Conservation (phyloP, 2,888 invertebrate genomes). For the Macrosoma leucophasiata region DNA sequence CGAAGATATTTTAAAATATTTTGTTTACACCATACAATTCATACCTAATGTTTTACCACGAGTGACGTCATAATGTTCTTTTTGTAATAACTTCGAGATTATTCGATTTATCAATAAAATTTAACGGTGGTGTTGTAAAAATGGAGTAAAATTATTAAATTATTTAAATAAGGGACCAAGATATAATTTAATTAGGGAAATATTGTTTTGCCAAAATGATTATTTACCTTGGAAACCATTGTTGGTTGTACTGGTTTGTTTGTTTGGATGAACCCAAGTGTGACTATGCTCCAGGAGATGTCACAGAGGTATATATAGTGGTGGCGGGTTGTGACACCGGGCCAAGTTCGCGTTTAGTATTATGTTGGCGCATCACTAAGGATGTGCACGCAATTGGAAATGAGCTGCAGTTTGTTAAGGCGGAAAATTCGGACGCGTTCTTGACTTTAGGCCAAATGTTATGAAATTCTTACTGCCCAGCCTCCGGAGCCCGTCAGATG, state of each 20-base stretch:
- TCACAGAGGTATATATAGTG: constrained; percentile 56
- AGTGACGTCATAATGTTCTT: too few relatives aligned
- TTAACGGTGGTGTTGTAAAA: too few relatives aligned
- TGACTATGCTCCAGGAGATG: constrained; percentile 57
- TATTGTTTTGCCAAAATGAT: too few relatives aligned
- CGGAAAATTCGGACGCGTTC: constrained; percentile 59
- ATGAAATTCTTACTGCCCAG: constrained; percentile 42
- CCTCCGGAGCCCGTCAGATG: constrained; percentile 78
- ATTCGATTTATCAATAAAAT: too few relatives aligned
- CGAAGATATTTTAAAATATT: too few relatives aligned
- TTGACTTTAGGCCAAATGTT: constrained; percentile 64
- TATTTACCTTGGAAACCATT: constrained; percentile 65
- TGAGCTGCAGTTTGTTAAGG: constrained; percentile 67
- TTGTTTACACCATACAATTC: too few relatives aligned
- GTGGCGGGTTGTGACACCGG: constrained; percentile 51
- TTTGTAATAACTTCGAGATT: too few relatives aligned
- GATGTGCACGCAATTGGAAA: constrained; percentile 69
- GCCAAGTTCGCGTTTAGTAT: constrained; percentile 65
- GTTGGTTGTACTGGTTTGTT: constrained; percentile 47
- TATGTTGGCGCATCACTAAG: constrained; percentile 54
- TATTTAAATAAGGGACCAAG: too few relatives aligned
- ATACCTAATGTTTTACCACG: too few relatives aligned
- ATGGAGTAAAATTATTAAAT: too few relatives aligned
- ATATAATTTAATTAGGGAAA: too few relatives aligned
- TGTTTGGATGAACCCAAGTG: constrained; percentile 48